A percentile compares a stretch with the other conserved stretches of the same genome.
Evolutionary conservation across 2,113 vertebrate species (phyloP).

Genomic region (Rhodinocichla rosea): DNA sequence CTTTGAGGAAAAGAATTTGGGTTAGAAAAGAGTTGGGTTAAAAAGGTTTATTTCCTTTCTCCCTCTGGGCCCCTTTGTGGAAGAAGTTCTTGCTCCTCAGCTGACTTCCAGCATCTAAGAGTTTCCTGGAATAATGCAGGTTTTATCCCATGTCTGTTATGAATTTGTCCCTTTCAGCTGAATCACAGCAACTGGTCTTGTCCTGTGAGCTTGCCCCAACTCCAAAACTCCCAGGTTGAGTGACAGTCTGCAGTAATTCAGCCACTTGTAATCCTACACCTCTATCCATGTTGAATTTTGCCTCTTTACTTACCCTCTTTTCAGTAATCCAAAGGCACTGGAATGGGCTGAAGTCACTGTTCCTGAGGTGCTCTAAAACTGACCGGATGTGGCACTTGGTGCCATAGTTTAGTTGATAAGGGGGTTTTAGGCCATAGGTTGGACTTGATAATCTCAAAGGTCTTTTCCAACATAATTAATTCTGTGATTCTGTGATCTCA

Average conservation of each 20-base stretch:
- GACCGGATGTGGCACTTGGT: background rate
- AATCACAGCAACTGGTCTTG: background rate
- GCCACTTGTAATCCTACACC: background rate
- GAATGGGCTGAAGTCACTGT: background rate
- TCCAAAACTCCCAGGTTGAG: background rate
- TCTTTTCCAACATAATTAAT: background rate
- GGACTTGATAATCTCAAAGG: background rate
- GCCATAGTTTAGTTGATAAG: background rate
- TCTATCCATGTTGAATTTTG: background rate
- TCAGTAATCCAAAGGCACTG: background rate
- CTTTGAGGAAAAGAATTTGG: background rate
- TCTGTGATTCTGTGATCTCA: background rate
- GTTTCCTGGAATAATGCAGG: background rate
- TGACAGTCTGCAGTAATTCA: background rate
- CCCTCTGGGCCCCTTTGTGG: background rate
- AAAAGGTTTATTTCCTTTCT: background rate
- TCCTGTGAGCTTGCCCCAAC: fast-evolving
- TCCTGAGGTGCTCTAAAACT: background rate
- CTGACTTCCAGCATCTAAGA: background rate
- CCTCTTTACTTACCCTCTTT: background rate
- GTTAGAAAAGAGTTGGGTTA: too few relatives aligned
- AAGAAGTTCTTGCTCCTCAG: background rate
- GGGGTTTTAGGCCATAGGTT: background rate
- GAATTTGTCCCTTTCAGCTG: background rate
- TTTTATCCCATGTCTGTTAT: background rate